phyloP scores from a whole-genome alignment of 2,113 vertebrate genomes.

The Salvator merianae region DNA sequence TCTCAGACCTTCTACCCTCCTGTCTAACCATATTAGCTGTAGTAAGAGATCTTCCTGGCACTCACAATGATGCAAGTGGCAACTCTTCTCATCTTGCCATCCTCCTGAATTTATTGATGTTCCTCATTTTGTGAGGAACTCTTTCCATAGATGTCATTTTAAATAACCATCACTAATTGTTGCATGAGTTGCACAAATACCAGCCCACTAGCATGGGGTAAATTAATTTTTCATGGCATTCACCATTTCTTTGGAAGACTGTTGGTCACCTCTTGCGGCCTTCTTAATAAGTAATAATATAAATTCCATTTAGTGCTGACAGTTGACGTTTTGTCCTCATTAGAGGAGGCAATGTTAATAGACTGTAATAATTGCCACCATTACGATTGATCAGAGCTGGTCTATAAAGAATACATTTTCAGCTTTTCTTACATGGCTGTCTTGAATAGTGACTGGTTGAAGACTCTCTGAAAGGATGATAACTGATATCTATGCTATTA shows the following conservation, averaged over 20 bases:
- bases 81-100: slow-evolving; percentile 27
- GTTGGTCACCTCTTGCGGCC: slow-evolving; percentile 36
- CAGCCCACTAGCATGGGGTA: slow-evolving; percentile 10
- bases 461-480: neutral
- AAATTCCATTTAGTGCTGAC: slow-evolving; percentile 45
- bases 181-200: slow-evolving; percentile 21
- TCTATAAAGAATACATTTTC: slow-evolving; percentile 17
- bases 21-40: slow-evolving; percentile 59
- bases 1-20: slow-evolving; percentile 54
- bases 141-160: slow-evolving; percentile 40
- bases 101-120: slow-evolving; percentile 10
- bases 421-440: neutral
- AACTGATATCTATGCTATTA: slow-evolving; percentile 4
- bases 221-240: slow-evolving; percentile 34
- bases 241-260: slow-evolving; percentile 6
- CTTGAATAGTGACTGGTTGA: slow-evolving; percentile 11
- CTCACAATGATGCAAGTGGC: slow-evolving; percentile 23
- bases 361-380: neutral
- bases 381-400: slow-evolving; percentile 15
- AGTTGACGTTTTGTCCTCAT: slow-evolving; percentile 45
- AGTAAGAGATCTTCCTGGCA: slow-evolving; percentile 47
- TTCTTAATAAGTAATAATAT: slow-evolving; percentile 23
- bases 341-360: slow-evolving; percentile 37
- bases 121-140: slow-evolving; percentile 34
- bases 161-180: slow-evolving; percentile 11